Conservation (phyloP, 2,113 vertebrate species). For the Ceyx cyanopectus region DNA sequence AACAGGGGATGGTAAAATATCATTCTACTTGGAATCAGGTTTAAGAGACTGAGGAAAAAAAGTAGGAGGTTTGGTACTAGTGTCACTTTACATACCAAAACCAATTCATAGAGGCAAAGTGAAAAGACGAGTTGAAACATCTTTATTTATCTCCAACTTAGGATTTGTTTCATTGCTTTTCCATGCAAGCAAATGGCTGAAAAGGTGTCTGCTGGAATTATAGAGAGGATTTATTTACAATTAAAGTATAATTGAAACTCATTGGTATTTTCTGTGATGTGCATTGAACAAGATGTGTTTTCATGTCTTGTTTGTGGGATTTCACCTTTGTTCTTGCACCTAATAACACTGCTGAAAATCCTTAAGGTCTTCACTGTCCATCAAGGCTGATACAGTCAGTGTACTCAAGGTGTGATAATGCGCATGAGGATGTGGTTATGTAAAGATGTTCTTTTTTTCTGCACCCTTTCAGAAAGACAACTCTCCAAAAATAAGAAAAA, state of each 20-base stretch:
- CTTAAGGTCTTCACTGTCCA: background rate
- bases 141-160: background rate
- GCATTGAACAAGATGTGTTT: background rate
- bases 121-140: background rate
- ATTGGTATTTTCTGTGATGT: background rate
- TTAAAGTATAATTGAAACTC: background rate
- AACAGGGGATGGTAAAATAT: background rate
- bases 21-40: background rate
- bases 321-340: background rate
- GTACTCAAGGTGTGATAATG: background rate
- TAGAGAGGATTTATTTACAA: background rate
- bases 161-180: background rate
- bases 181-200: background rate
- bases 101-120: background rate
- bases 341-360: background rate
- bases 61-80: background rate
- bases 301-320: background rate
- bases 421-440: background rate
- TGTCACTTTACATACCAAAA: background rate
- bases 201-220: background rate
- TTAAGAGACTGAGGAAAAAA: background rate
- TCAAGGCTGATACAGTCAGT: background rate
- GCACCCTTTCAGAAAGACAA: background rate
- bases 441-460: constrained; percentile 23
- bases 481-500: background rate